These are phyloP conservation scores for Venustaconcha ellipsiformis DNA, from an alignment of 1,140 invertebrate species.

Conservation along the genomic window DNA sequence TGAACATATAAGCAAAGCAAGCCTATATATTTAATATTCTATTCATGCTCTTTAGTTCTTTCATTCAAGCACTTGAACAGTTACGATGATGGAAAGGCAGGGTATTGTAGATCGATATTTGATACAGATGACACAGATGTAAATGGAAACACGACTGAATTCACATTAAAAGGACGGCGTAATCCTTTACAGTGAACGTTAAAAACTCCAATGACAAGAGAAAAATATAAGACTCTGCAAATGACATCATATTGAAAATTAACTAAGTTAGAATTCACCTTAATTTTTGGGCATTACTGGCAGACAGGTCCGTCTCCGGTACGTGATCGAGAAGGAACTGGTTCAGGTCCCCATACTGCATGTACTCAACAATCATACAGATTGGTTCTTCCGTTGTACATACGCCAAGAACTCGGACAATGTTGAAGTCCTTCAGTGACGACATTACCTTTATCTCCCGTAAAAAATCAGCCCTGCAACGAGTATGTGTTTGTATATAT, in stretches of 20 bases:
- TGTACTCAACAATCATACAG: constrained; percentile 91
- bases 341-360: constrained; percentile 89
- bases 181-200: no score
- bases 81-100: no score
- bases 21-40: no score
- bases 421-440: constrained; percentile 85
- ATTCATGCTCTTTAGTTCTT: no score
- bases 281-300: constrained; percentile 54
- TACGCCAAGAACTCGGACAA: constrained; percentile 87
- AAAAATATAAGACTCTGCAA: background rate
- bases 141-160: no score
- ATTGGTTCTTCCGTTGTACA: constrained; percentile 84
- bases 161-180: no score
- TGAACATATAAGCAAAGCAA: no score
- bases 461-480: constrained; percentile 84
- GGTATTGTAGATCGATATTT: no score
- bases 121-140: no score
- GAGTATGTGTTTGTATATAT: no score
- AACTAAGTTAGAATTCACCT: constrained; percentile 42
- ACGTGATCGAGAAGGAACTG: constrained; percentile 87
- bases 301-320: constrained; percentile 52
- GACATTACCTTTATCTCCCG: constrained; percentile 89
- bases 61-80: no score
- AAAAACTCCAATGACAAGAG: no score
- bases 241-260: background rate